phyloP scores from a whole-genome alignment of 2,113 vertebrate species.

The Diadophis punctatus region DNA sequence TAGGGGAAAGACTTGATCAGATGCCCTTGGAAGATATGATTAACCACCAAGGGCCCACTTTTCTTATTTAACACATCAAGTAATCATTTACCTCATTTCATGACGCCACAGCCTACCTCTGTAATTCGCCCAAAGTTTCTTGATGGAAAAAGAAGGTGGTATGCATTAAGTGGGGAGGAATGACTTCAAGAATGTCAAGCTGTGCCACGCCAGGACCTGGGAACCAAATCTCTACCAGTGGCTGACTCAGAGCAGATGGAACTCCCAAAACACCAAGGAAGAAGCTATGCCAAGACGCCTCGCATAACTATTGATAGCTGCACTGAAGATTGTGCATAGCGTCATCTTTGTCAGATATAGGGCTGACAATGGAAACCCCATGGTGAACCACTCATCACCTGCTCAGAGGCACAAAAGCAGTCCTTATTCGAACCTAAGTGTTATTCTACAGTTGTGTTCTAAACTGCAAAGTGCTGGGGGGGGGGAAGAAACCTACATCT shows the following conservation, averaged over 20 bases:
- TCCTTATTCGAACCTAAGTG: not conserved
- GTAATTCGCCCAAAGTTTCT: rapidly evolving
- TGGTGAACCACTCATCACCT: not conserved
- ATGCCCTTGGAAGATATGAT: not conserved
- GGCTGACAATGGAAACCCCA: not conserved
- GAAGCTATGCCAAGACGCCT: not conserved
- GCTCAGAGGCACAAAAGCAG: not conserved
- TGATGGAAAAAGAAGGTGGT: not conserved
- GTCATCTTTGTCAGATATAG: not conserved
- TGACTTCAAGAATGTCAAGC: not conserved
- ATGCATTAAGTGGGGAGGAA: not conserved
- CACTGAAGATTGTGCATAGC: not conserved
- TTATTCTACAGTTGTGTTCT: not conserved
- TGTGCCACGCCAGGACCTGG: not conserved
- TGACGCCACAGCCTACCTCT: rapidly evolving
- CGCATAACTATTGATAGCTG: not conserved
- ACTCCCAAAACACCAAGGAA: not conserved
- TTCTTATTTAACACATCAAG: rapidly evolving
- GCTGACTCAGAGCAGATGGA: not conserved
- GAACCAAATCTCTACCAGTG: not conserved
- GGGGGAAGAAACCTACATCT: not conserved
- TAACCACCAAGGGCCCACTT: not conserved
- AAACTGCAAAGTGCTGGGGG: not conserved
- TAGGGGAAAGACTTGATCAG: rapidly evolving
- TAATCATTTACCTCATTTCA: rapidly evolving